Evolutionary conservation across 2,113 vertebrate species (phyloP).

Genomic region (Tragelaphus scriptus): DNA sequence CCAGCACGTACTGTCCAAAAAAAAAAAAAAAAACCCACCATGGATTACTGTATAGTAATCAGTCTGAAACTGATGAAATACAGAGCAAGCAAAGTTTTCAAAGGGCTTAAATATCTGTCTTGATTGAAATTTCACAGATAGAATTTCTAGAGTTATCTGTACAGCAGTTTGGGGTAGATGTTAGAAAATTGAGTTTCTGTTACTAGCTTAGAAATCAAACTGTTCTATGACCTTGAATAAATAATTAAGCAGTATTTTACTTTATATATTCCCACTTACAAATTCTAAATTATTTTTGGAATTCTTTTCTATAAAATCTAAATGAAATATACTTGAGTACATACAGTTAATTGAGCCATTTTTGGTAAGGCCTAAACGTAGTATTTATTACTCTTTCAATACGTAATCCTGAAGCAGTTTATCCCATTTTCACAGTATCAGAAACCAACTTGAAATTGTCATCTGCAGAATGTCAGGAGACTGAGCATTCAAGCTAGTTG

Average conservation of each 20-base stretch:
- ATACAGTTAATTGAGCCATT: neutral
- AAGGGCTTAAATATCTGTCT: slow-evolving; percentile 39
- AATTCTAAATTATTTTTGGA: slow-evolving; percentile 38
- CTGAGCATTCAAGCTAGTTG: neutral
- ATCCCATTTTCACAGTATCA: neutral
- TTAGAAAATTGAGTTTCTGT: slow-evolving; percentile 37
- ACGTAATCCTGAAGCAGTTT: neutral
- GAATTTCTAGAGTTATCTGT: slow-evolving; percentile 34
- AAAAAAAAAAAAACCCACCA: neutral
- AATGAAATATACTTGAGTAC: neutral
- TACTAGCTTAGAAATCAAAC: slow-evolving; percentile 28
- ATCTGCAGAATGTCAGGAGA: neutral
- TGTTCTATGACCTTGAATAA: slow-evolving; percentile 25
- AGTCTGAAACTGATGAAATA: slow-evolving; percentile 23
- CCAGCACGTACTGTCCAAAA: neutral
- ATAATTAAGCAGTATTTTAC: slow-evolving; percentile 13
- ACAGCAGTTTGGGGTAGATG: neutral
- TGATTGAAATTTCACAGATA: slow-evolving; percentile 53
- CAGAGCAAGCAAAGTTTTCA: neutral
- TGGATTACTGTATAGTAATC: neutral
- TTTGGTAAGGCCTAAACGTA: neutral
- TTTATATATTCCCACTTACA: neutral
- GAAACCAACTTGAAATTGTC: neutral
- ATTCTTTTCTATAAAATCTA: neutral
- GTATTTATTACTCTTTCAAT: neutral